Evolutionary conservation across 2,888 invertebrate genomes (phyloP), one percentile per base, ranked within the genome.

Genomic region (Tuta absoluta): DNA sequence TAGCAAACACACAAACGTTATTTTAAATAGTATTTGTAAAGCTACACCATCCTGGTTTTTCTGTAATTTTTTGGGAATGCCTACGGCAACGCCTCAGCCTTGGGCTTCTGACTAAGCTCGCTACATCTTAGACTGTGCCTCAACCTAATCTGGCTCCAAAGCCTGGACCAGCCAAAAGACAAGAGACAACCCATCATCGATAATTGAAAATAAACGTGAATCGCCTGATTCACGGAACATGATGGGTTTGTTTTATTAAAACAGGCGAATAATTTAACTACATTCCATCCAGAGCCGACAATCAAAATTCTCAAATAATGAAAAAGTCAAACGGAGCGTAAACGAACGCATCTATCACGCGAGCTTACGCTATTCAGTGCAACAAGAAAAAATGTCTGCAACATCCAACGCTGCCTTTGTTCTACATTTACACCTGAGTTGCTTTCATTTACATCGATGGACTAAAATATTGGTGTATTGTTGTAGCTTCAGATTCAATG

Each of bases 261-360:
- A 14, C 41, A 41, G 28, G 28, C 3, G 5, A 41, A 41, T 41
- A 12, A 41, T 41, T 41, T 41, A 41, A 14, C 41, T 14, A 14
- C 41, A 41, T 41, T 41, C 41, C 41, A 14, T 41, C 41, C 41
- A 14, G 2, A 12, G 14, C 41, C 12, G 14, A 41, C 41, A 14
- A 41, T 12, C 3, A 41, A 14, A 41, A 48, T 48, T 24, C 19
- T 19, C 23, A 62, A 63, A 60, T 53, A 48, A 58, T 62, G 53
- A 62, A 58, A 67, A 58, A 62, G 59, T 63, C 66, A 70, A 70
- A 72, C 53, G 67, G 56, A 51, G 59, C 53, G n/a, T 37, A 63
- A 67, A 66, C 69, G 75, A 65, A 63, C 61, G 70, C 68, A 71
- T 75, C 72, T 73, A 75, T 72, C 72, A 69, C 69, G 71, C 68